Evolutionary conservation across 35 echinoderm and acorn worm genomes (phyloP), one percentile per base, ranked within the genome.

Genomic region (Apostichopus japonicus): DNA sequence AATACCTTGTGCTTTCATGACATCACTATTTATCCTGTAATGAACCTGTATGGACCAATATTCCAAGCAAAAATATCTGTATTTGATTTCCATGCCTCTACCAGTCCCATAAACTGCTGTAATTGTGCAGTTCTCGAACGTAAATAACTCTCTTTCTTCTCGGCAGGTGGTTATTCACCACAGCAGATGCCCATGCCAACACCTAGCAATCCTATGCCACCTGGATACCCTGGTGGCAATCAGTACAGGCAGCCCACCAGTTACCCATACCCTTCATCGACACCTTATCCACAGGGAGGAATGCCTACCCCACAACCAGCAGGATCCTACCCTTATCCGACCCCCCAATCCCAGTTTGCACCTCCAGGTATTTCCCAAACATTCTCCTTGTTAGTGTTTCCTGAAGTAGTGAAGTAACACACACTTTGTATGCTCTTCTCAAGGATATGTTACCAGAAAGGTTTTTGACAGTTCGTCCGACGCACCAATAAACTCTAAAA

Each of bases 181-280:
- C 93, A 19, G 54, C 79, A 83, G 51, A 97, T 97, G 96, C 93
- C 93, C 7, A 97, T 97, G 93, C 96, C 96, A 6, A 73, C 91
- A 87, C 93, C 95, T 52, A 17, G 7, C 2, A 55, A 56, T 16
- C 55, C 44, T 54, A 24, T 75, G 8, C 51, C 44, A 83, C 8
- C 6, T 13, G 79, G 79, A 19, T 83, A 83, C 79, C 79, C 79
- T n/a, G 79, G 79, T n/a, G 16, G 44, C 10, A 83, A 83, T 15
- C 79, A 83, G 79, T 83, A 83, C 54, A 83, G 79, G 51, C 79
- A 24, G 11, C 44, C 79, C 19, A 33, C 52, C 1, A 55, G 55
- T 53, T 93, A 93, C 80, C 72, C 33, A 0, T 92, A 94, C 92
- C 92, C 86, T 8, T 27, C 24, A 54, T 78, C 44, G 6, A 83